Percentiles rank a stretch among this genome's conserved stretches.
Conservation (phyloP, 2,113 vertebrate genomes). For the Pipra filicauda region DNA sequence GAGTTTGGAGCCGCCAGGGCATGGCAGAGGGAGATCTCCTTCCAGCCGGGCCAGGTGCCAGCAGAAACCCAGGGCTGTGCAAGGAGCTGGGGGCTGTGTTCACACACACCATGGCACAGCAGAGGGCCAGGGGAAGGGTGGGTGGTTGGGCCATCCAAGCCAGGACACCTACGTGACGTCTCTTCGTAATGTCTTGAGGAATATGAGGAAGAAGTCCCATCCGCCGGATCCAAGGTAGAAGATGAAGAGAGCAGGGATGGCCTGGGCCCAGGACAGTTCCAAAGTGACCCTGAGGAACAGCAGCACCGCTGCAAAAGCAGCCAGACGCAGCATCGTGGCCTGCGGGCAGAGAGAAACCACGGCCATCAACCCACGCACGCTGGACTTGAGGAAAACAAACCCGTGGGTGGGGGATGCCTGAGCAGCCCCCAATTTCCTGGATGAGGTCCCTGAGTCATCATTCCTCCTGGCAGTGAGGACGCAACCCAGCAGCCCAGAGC, state of each 20-base stretch:
- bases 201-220: constrained; percentile 85
- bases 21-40: neutral
- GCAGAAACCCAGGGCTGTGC: neutral
- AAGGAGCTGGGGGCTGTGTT: neutral
- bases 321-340: constrained; percentile 86
- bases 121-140: neutral
- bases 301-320: constrained; percentile 80
- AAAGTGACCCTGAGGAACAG: constrained; percentile 83
- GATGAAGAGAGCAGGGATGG: constrained; percentile 81
- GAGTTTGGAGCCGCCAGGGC: neutral
- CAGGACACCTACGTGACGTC: constrained; percentile 86
- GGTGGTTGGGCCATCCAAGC: neutral
- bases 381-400: neutral
- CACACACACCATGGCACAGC: neutral
- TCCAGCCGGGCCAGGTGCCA: neutral
- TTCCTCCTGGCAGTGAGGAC: neutral
- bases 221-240: constrained; percentile 91
- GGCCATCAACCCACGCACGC: neutral
- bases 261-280: constrained; percentile 87
- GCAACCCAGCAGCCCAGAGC: neutral
- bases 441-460: neutral
- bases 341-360: constrained; percentile 28
- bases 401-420: neutral
- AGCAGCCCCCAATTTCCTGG: neutral
- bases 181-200: constrained; percentile 85